phyloP scores from a whole-genome alignment of 2,797 vertebrate species.

The Centropyge bicolor region DNA sequence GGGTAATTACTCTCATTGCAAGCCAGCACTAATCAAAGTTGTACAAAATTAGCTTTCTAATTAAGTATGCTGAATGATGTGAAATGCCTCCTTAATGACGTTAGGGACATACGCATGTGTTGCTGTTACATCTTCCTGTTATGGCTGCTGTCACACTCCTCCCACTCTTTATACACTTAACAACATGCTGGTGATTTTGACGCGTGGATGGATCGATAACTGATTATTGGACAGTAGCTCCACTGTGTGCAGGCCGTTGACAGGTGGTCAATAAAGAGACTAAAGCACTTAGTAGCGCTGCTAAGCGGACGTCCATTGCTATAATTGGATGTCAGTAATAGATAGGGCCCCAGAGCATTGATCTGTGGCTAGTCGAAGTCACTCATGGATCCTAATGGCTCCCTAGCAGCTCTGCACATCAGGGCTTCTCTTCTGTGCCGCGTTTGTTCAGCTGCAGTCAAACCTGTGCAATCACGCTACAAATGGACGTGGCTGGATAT shows the following conservation, averaged over 20 bases:
- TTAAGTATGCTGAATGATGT: slow-evolving; percentile 49
- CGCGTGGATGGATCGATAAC: slow-evolving; percentile 63
- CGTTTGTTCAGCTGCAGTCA: slow-evolving; percentile 40
- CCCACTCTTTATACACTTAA: slow-evolving; percentile 36
- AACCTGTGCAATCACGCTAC: slow-evolving; percentile 26
- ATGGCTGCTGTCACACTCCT: slow-evolving; percentile 8
- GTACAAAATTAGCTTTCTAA: slow-evolving; percentile 57
- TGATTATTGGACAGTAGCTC: slow-evolving; percentile 71
- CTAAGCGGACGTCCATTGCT: slow-evolving; percentile 75
- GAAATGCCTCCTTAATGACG: slow-evolving; percentile 27
- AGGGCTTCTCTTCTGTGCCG: slow-evolving; percentile 7
- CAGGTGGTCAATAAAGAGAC: slow-evolving; percentile 79
- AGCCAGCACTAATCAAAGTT: slow-evolving; percentile 69
- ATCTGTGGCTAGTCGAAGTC: slow-evolving; percentile 73
- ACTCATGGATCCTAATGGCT: slow-evolving; percentile 68
- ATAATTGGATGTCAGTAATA: slow-evolving; percentile 82
- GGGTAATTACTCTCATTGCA: slow-evolving; percentile 61
- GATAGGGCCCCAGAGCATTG: slow-evolving; percentile 76
- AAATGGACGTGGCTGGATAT: slow-evolving; percentile 60
- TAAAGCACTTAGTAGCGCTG: slow-evolving; percentile 74
- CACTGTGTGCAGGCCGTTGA: slow-evolving; percentile 59
- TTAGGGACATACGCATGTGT: neutral
- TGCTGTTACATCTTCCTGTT: neutral
- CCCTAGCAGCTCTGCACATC: slow-evolving; percentile 54
- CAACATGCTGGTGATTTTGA: slow-evolving; percentile 54